A percentile compares a stretch with the other conserved stretches of the same genome.
These are phyloP conservation scores for Leptopilina syphax DNA, from an alignment of 2,888 invertebrate genomes.

Conservation along the genomic window DNA sequence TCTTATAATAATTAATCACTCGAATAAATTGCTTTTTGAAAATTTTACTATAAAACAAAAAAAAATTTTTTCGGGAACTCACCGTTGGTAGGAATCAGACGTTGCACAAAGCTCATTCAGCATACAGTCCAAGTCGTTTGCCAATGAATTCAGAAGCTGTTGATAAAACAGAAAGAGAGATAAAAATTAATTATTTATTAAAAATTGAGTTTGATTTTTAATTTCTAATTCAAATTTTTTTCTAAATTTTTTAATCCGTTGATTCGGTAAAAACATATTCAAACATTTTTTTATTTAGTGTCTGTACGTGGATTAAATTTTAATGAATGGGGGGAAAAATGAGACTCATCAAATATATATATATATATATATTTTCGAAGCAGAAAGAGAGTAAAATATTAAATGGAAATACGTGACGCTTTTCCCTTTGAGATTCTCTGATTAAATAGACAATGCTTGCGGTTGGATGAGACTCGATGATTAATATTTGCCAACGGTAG, in stretches of 20 bases:
- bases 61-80: slow-evolving; percentile 54
- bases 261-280: too few species aligned
- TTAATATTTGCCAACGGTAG: slow-evolving; percentile 25
- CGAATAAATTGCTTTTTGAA: not conserved
- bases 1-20: not conserved
- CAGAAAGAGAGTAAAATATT: slow-evolving; percentile 6
- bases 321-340: not conserved
- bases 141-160: slow-evolving; percentile 89
- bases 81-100: slow-evolving; percentile 76
- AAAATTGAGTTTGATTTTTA: too few species aligned
- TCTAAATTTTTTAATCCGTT: too few species aligned
- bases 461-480: slow-evolving; percentile 22
- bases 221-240: too few species aligned
- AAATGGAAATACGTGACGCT: slow-evolving; percentile 34
- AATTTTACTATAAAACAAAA: too few species aligned
- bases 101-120: slow-evolving; percentile 89
- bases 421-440: slow-evolving; percentile 5
- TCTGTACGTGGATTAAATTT: not conserved
- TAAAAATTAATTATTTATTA: not conserved
- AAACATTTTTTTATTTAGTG: not conserved
- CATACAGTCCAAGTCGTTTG: slow-evolving; percentile 91
- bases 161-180: not conserved
- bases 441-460: slow-evolving; percentile 10
- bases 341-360: not conserved
- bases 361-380: not conserved